Evolutionary conservation across 1,140 invertebrate species (phyloP), one percentile per base, ranked within the genome.

Genomic region (Drosophila persimilis): DNA sequence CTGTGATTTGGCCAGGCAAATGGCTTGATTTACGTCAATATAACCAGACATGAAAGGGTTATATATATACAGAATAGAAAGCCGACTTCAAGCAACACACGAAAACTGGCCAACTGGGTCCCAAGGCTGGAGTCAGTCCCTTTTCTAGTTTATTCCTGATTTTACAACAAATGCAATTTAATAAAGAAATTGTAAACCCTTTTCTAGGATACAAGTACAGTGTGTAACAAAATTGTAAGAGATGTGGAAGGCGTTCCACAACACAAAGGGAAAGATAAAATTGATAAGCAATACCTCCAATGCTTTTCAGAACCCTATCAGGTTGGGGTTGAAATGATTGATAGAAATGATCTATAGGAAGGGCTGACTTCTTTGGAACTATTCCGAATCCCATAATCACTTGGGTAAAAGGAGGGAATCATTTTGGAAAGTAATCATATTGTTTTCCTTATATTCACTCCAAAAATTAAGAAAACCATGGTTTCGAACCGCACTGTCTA

Each of bases 111-210:
- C 60, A 73, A 29, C 48, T 71, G 65, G 35, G 65, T 48, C 47
- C n/a, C 29, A 45, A 31, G 45, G 41, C 31, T n/a, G 51, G 41
- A 20, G 43, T 74, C 63, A 29, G 45, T 74, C 63, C 54, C 52
- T 57, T 61, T 63, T 56, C 64, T 73, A 57, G 64, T 59, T 81
- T 50, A 72, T 61, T 67, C 60, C 51, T 77, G 83, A 85, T 80
- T 77, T 86, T 74, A 77, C 77, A 86, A 69, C 83, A 86, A 79
- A 86, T 80, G 74, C 75, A 76, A 77, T 77, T 80, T 80, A 85
- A 85, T 85, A 85, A 73, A 80, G 64, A 71, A 78, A 86, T 80
- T 84, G 62, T 77, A 72, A 86, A 56, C 71, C 73, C 41, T 75
- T 65, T 77, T 77, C 67, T 60, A 15, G 11, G 11, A 26, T 13